phyloP scores from a whole-genome alignment of 92 coral and sea anemone species.

The Palythoa grandiflora region DNA sequence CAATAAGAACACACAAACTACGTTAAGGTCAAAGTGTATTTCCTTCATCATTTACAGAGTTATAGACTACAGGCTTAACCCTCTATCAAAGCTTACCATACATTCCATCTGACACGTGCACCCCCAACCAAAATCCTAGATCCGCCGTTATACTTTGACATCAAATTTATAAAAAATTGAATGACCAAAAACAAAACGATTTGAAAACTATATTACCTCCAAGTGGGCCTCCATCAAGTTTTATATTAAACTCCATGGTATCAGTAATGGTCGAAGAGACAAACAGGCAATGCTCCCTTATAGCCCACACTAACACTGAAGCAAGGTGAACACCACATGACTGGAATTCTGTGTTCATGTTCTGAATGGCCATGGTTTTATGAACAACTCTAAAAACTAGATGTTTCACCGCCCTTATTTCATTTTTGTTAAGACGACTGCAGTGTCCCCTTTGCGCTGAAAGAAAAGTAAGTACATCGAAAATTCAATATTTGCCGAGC shows the following conservation, averaged over 20 bases:
- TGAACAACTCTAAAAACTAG: conserved; percentile 52
- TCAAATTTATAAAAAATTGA: background rate
- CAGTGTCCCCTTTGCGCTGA: conserved; percentile 35
- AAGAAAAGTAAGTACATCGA: background rate
- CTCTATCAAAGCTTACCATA: too few relatives aligned
- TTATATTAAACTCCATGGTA: conserved; percentile 44
- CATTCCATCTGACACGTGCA: too few relatives aligned
- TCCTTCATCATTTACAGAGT: too few relatives aligned
- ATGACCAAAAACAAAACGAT: background rate
- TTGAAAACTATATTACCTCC: conserved; percentile 37
- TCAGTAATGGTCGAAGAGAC: background rate
- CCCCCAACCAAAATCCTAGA: too few relatives aligned
- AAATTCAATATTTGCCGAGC: too few relatives aligned
- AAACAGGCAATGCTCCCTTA: conserved; percentile 38
- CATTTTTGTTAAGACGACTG: conserved; percentile 55
- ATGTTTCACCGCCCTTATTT: conserved; percentile 44
- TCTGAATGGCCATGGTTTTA: conserved; percentile 38
- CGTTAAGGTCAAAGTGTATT: too few relatives aligned
- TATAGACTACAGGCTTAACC: too few relatives aligned
- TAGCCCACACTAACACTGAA: conserved; percentile 64
- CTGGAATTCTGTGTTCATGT: conserved; percentile 46
- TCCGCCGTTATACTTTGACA: too few relatives aligned
- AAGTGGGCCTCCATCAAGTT: conserved; percentile 61
- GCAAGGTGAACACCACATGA: conserved; percentile 54
- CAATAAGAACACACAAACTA: too few relatives aligned